A percentile compares a stretch with the other conserved stretches of the same genome.
phyloP scores from a whole-genome alignment of 2,888 invertebrate species.

The Anaspis maculata region DNA sequence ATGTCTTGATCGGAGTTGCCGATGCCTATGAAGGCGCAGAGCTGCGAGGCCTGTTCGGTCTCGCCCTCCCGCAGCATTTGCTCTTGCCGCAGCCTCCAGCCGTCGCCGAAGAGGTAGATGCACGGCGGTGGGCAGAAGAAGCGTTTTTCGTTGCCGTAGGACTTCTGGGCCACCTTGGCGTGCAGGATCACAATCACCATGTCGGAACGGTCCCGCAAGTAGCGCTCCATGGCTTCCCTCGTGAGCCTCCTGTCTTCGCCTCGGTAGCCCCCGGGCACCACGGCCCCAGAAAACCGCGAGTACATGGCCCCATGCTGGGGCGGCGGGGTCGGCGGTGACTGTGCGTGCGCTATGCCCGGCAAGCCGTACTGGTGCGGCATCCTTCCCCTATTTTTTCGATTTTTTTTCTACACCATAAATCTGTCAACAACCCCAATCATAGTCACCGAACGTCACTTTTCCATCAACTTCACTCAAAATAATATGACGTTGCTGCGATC shows the following conservation, averaged over 20 bases:
- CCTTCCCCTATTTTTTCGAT: conserved; percentile 34
- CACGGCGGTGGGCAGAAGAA: conserved; percentile 99
- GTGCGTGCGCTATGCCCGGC: conserved; percentile 63
- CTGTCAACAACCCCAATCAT: neutral
- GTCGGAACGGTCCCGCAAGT: conserved; percentile 87
- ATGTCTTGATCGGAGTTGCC: conserved; percentile 98
- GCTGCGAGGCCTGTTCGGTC: conserved; percentile 80
- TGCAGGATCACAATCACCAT: conserved; percentile 96
- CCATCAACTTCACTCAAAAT: neutral
- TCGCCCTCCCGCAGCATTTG: conserved; percentile 87
- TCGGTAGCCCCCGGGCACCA: conserved; percentile 54
- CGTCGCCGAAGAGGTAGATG: conserved; percentile 96
- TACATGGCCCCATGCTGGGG: conserved; percentile 54
- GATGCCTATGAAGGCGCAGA: conserved; percentile 99
- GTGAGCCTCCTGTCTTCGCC: conserved; percentile 78
- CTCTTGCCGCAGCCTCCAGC: conserved; percentile 93
- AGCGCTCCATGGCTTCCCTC: conserved; percentile 92
- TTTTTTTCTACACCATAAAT: conserved; percentile 3
- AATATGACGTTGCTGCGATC: too few species aligned
- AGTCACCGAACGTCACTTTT: too few species aligned
- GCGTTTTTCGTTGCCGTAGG: conserved; percentile 98
- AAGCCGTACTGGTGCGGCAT: conserved; percentile 79
- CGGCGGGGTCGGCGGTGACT: conserved; percentile 73
- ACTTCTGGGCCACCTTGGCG: conserved; percentile 99
- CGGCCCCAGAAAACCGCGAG: conserved; percentile 55